A percentile compares a stretch with the other conserved stretches of the same genome.
Conservation (phyloP, 1,140 invertebrate genomes). For the Lepidostoma basale region DNA sequence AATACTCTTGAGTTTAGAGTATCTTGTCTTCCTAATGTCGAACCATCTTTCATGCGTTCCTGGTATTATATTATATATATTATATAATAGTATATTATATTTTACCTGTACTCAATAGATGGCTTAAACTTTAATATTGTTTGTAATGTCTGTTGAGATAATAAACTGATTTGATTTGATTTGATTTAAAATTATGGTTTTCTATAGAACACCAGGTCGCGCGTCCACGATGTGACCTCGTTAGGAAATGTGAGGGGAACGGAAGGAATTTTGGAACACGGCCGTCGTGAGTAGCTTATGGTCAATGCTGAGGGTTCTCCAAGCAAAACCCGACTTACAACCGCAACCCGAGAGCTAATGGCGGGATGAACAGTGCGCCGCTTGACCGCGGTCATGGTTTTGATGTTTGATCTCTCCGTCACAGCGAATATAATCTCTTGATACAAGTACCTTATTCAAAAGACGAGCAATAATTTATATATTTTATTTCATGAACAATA, state of each 20-base stretch:
- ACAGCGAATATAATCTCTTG: not conserved
- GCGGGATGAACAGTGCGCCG: not conserved
- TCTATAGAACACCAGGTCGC: no score
- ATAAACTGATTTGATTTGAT: no score
- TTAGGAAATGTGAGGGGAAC: not conserved
- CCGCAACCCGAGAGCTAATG: slow-evolving; percentile 2
- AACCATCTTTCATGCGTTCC: no score
- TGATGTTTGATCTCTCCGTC: not conserved
- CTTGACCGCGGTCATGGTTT: slow-evolving; percentile 20
- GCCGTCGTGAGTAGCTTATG: slow-evolving; percentile 16
- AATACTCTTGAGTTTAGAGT: no score
- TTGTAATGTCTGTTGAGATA: no score
- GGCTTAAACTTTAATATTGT: no score
- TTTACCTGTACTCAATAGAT: no score
- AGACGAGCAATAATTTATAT: not conserved
- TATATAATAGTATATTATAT: no score
- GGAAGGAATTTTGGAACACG: slow-evolving; percentile 9
- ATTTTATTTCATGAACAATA: not conserved
- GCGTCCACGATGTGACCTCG: not conserved
- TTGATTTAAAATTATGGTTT: no score
- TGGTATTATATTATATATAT: no score
- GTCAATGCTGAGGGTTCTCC: not conserved
- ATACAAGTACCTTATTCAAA: not conserved
- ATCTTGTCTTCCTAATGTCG: no score
- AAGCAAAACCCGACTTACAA: not conserved